Evolutionary conservation across 2,113 vertebrate species (phyloP), one percentile per base, ranked within the genome.

Genomic region (Rynchops niger): DNA sequence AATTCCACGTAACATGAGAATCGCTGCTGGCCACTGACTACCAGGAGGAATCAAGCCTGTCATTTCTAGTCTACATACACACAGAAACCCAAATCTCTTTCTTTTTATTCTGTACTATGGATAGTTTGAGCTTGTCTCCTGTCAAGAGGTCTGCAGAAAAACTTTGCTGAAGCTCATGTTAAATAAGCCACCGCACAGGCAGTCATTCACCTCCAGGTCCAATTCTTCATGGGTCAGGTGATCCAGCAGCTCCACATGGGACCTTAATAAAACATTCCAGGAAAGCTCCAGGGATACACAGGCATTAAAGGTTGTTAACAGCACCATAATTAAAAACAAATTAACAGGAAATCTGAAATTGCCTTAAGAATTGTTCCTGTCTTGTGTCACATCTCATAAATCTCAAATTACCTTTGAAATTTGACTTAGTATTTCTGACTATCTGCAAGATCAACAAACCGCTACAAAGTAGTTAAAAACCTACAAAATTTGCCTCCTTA

Each of bases 271-370:
- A 95, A 67, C 80, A 88, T 94, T 94, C 42, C 69, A 70, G 45
- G 38, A 90, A 88, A 82, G 38, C 84, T 94, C 85, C 67, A 78
- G 81, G 86, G 93, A 94, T 59, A 78, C 21, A 12, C 5, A 67
- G 59, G 69, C 65, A 55, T 93, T 93, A 95, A 81, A 81, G 71
- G 55, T 47, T 95, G 88, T 67, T 93, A 96, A 89, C 53, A 79
- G 62, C 88, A 74, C 32, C 69, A 25, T 36, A 95, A 94, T 95
- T 93, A 95, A 93, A 95, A 95, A 67, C 80, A 94, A 95, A 92
- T 95, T 95, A 95, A 78, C 76, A 90, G 80, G 65, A 94, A 93
- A 93, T 78, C 55, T 92, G 26, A 90, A 94, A 95, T 73, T 81
- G 86, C 88, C 65, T 52, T 73, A 92, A 94, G 82, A 97, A 74